phyloP scores from a whole-genome alignment of 2,797 vertebrate species.

The Sebastes cheni region DNA sequence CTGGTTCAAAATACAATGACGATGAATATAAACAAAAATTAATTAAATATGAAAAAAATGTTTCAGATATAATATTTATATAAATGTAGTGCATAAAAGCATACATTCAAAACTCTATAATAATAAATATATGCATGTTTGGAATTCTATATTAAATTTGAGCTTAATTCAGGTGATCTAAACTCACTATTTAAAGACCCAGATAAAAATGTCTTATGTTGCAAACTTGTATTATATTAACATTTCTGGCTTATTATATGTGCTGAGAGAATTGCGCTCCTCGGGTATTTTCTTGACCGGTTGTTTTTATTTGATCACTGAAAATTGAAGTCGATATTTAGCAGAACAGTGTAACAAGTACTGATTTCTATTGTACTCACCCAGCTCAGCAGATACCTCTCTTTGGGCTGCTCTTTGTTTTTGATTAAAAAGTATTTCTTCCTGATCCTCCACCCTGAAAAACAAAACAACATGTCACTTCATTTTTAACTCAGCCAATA shows the following conservation, averaged over 20 bases:
- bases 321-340: neutral
- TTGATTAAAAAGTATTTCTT: slow-evolving; percentile 97
- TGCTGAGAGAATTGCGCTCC: neutral
- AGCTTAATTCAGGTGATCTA: neutral
- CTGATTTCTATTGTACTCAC: slow-evolving; percentile 71
- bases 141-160: neutral
- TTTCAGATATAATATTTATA: neutral
- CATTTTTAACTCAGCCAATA: neutral
- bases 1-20: neutral
- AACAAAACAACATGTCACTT: neutral
- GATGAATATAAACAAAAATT: neutral
- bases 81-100: neutral
- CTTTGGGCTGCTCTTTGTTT: slow-evolving; percentile 95
- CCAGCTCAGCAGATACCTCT: slow-evolving; percentile 94
- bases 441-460: slow-evolving; percentile 94
- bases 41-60: neutral
- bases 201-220: neutral
- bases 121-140: no score
- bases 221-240: neutral
- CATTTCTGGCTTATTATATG: neutral
- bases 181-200: neutral
- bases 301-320: neutral
- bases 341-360: neutral
- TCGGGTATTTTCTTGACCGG: neutral
- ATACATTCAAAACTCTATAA: neutral